Evolutionary conservation across 2,888 invertebrate species (phyloP).

Genomic region (Andrena fulva): DNA sequence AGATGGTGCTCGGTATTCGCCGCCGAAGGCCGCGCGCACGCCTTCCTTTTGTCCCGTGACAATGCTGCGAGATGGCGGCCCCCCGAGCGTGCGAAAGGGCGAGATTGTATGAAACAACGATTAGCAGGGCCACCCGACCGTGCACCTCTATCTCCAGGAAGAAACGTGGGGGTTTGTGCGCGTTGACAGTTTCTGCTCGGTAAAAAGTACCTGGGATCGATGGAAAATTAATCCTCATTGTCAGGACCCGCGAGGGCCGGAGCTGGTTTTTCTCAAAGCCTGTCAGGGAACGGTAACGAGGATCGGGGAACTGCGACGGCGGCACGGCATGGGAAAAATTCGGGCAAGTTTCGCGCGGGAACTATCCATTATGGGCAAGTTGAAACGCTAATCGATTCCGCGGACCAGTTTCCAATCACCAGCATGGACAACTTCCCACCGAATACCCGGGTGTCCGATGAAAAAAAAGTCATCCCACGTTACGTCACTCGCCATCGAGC

Average conservation of each 20-base stretch:
- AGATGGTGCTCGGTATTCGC: neutral
- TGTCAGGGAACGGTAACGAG: neutral
- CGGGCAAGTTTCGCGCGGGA: neutral
- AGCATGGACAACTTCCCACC: neutral
- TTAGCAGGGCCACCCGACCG: constrained; percentile 37
- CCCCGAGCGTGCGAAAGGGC: constrained; percentile 18
- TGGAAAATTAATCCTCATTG: constrained; percentile 69
- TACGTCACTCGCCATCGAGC: neutral
- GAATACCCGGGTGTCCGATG: neutral
- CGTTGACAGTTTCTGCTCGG: constrained; percentile 36
- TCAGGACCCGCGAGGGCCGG: neutral
- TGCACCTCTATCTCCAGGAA: neutral
- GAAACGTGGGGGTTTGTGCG: neutral
- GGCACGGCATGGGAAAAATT: neutral
- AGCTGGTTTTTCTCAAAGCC: constrained; percentile 3
- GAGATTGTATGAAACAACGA: constrained; percentile 51
- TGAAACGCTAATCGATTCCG: neutral
- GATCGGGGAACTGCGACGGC: neutral
- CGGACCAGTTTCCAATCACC: constrained; percentile 9
- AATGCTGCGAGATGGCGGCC: constrained; percentile 54
- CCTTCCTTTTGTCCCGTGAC: constrained; percentile 60
- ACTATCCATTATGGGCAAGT: neutral
- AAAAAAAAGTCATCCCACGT: constrained; percentile 13
- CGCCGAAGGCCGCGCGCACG: constrained; percentile 8
- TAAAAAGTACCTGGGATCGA: constrained; percentile 20